A percentile compares a stretch with the other conserved stretches of the same genome.
Evolutionary conservation across 2,113 vertebrate species (phyloP).

Genomic region (Gnathonemus echidnorhynchus): DNA sequence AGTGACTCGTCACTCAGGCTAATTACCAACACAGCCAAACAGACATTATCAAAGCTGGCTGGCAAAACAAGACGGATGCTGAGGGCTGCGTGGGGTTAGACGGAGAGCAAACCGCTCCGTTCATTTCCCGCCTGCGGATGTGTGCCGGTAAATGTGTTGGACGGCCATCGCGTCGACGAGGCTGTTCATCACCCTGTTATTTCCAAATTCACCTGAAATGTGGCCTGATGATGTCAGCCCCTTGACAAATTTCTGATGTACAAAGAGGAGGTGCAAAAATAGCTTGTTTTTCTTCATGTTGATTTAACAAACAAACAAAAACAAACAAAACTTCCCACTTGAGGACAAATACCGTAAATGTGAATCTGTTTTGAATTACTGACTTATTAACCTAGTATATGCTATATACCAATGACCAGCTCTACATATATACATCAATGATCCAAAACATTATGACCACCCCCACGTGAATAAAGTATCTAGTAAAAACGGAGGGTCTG

Average conservation of each 20-base stretch:
- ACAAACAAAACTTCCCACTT: background rate
- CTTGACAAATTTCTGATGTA: background rate
- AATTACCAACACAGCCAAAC: conserved; percentile 1
- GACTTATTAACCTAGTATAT: background rate
- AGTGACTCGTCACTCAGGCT: conserved; percentile 4
- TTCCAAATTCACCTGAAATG: background rate
- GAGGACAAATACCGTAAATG: background rate
- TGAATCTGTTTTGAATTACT: background rate
- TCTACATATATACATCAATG: background rate
- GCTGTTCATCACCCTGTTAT: background rate
- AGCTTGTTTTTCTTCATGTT: background rate
- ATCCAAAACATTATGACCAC: background rate
- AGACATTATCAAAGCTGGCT: background rate
- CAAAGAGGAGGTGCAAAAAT: background rate
- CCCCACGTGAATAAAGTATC: background rate
- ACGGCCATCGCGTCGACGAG: background rate
- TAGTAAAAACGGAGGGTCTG: background rate
- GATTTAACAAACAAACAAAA: background rate
- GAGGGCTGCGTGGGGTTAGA: background rate
- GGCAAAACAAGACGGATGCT: conserved; percentile 2
- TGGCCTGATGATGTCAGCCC: background rate
- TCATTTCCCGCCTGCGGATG: background rate
- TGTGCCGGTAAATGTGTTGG: background rate
- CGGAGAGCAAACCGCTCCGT: background rate
- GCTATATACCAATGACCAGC: background rate